Evolutionary conservation across 2,888 invertebrate genomes (phyloP).

Genomic region (Ashinkailepas kermadecensis): DNA sequence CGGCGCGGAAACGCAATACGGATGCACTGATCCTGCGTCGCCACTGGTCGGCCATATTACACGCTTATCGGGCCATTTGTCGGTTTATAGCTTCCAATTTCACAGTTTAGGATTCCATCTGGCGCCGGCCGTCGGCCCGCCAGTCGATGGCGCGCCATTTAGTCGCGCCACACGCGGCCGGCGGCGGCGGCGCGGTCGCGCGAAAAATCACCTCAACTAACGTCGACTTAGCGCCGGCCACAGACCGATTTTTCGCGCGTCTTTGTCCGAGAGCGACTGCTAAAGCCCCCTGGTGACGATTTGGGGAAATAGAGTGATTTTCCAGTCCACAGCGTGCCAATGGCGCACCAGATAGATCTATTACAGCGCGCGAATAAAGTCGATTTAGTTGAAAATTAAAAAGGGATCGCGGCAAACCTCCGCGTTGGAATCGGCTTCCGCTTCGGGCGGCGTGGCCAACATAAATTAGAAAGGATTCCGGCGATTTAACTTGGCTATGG

Average conservation of each 20-base stretch:
- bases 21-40: not conserved
- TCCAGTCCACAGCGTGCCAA: not conserved
- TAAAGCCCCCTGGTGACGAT: not conserved
- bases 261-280: not conserved
- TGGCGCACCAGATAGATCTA: conserved; percentile 16
- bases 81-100: conserved; percentile 19
- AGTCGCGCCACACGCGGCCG: not conserved
- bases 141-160: not conserved
- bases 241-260: conserved; percentile 21
- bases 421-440: not conserved
- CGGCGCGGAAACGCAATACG: not conserved
- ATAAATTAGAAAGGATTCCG: conserved; percentile 7
- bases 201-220: conserved; percentile 18
- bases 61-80: conserved; percentile 13
- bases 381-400: conserved; percentile 22
- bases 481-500: not conserved
- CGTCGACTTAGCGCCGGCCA: conserved; percentile 13
- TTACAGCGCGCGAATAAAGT: conserved; percentile 12
- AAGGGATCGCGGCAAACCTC: not conserved
- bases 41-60: not conserved
- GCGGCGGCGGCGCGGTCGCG: not conserved
- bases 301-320: conserved; percentile 21
- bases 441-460: not conserved
- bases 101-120: conserved; percentile 12
- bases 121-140: not conserved